Percentiles rank a stretch among this genome's conserved stretches.
phyloP scores from a whole-genome alignment of 2,113 vertebrate species.

The Indri indri region DNA sequence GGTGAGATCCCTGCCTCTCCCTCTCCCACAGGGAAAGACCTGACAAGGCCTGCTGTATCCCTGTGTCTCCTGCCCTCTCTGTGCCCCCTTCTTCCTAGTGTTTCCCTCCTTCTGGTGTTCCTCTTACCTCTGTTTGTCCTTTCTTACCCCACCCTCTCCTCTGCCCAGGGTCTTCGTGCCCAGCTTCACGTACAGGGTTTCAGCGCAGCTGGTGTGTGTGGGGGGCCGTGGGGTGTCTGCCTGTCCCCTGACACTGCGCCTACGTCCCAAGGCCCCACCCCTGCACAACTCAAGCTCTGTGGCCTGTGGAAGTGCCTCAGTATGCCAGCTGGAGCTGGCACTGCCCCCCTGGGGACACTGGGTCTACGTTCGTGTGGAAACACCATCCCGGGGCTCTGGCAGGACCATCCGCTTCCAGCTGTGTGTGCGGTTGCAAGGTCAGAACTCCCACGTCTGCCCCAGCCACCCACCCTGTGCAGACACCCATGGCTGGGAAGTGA shows the following conservation, averaged over 20 bases:
- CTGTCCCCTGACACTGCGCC: conserved; percentile 93
- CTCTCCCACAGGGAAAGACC: not conserved
- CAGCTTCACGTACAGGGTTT: conserved; percentile 93
- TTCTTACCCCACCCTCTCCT: conserved; percentile 44
- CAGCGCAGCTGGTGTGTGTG: conserved; percentile 92
- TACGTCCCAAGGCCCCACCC: conserved; percentile 94
- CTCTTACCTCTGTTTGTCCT: conserved; percentile 26
- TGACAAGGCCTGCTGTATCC: not conserved
- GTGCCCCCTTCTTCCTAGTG: not conserved
- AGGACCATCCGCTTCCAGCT: conserved; percentile 92
- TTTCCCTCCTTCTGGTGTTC: not conserved
- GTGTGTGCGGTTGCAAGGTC: conserved; percentile 93
- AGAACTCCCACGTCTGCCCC: conserved; percentile 68
- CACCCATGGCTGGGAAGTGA: not conserved
- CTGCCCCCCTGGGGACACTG: conserved; percentile 96
- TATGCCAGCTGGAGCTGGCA: conserved; percentile 90
- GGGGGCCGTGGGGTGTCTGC: conserved; percentile 81
- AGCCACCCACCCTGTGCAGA: not conserved
- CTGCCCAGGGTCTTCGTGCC: conserved; percentile 94
- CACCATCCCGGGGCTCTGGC: conserved; percentile 82
- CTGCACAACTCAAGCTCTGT: conserved; percentile 95
- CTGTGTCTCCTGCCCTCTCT: not conserved
- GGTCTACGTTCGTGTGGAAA: conserved; percentile 97
- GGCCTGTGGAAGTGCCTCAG: conserved; percentile 88
- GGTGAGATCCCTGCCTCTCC: not conserved